Percentiles rank a stretch among this genome's conserved stretches.
phyloP scores from a whole-genome alignment of 2,113 vertebrate genomes.

The Halcyon senegalensis region DNA sequence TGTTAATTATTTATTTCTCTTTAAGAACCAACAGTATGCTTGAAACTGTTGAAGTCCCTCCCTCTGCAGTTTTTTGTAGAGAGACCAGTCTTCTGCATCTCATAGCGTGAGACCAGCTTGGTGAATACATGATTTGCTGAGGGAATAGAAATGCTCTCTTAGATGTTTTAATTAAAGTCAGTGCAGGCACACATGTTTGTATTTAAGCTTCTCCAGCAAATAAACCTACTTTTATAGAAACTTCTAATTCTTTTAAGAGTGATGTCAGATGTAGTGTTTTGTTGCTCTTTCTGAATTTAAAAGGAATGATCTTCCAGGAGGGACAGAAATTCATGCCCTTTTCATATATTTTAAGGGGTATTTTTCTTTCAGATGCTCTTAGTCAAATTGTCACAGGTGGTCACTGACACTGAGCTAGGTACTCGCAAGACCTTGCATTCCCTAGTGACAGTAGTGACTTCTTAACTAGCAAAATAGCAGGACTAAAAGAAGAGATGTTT shows the following conservation, averaged over 20 bases:
- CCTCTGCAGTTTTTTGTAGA: not conserved
- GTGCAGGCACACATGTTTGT: not conserved
- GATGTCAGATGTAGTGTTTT: not conserved
- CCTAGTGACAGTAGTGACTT: not conserved
- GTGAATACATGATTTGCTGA: slow-evolving; percentile 9
- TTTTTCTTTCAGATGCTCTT: not conserved
- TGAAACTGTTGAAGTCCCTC: not conserved
- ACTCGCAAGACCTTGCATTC: not conserved
- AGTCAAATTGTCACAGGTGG: not conserved
- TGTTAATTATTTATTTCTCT: slow-evolving; percentile 1
- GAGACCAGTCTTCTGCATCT: not conserved
- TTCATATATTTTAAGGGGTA: not conserved
- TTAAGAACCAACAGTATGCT: not conserved
- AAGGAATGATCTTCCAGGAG: not conserved
- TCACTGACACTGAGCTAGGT: not conserved
- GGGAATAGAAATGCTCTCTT: not conserved
- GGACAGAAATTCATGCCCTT: not conserved
- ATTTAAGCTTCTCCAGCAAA: not conserved
- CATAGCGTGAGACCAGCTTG: not conserved
- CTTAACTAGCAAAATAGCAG: not conserved
- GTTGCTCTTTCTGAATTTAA: not conserved
- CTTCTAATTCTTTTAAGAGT: not conserved
- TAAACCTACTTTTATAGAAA: not conserved
- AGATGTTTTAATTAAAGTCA: not conserved
- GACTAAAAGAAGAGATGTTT: not conserved